These are phyloP conservation scores for Acanthaster planci DNA, from an alignment of 35 echinoderm and acorn worm species.

Conservation along the genomic window DNA sequence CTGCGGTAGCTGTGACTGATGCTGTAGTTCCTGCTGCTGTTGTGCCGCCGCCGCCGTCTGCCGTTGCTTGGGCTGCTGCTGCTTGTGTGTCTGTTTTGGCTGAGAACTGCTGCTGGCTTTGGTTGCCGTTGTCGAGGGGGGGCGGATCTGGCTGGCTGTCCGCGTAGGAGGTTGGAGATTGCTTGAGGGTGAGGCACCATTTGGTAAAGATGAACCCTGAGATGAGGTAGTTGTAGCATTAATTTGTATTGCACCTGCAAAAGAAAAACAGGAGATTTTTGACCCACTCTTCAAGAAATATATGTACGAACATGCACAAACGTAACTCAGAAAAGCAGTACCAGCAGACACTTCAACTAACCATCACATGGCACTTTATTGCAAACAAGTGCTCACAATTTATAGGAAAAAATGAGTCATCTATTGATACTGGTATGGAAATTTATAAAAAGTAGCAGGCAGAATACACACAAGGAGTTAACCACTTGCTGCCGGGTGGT, in stretches of 20 bases:
- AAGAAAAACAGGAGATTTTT: not conserved
- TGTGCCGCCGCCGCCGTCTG: slow-evolving; percentile 11
- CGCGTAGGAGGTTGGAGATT: slow-evolving; percentile 30
- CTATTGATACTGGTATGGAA: no score
- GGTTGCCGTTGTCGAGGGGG: slow-evolving; percentile 34
- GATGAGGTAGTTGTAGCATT: slow-evolving; percentile 13
- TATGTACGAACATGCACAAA: no score
- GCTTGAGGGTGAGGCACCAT: slow-evolving; percentile 19
- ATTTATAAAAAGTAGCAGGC: no score
- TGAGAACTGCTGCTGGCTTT: slow-evolving; percentile 44
- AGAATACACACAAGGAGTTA: no score
- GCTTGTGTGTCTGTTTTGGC: slow-evolving; percentile 29
- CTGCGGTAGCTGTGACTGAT: slow-evolving; percentile 4
- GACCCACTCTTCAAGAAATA: not conserved
- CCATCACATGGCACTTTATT: no score
- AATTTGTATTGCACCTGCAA: slow-evolving; percentile 20
- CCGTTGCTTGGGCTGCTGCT: not conserved
- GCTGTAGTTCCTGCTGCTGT: not conserved
- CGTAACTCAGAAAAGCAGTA: no score
- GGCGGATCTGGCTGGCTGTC: slow-evolving; percentile 51
- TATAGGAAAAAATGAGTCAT: no score
- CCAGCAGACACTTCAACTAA: no score
- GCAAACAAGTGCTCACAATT: no score
- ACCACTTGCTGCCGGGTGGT: no score
- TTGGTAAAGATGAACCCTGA: slow-evolving; percentile 17